phyloP scores from a whole-genome alignment of 2,888 invertebrate species.

The Ophioninae sp. region DNA sequence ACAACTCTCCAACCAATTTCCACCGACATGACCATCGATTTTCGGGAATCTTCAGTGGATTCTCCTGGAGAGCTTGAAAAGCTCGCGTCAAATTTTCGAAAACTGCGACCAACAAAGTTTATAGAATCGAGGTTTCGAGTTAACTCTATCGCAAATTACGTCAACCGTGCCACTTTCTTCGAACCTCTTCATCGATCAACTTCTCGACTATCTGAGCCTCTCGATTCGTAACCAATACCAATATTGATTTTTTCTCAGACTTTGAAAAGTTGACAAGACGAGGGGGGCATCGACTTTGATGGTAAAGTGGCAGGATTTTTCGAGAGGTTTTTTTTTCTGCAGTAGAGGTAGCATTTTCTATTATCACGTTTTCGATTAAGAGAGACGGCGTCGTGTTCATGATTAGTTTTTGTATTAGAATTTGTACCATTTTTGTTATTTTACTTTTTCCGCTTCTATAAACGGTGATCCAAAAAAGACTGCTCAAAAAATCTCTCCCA shows the following conservation, averaged over 20 bases:
- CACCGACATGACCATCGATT: neutral
- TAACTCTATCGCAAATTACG: neutral
- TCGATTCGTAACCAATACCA: neutral
- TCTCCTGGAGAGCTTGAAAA: neutral
- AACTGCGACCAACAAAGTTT: neutral
- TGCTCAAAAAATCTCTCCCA: neutral
- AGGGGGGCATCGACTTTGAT: neutral
- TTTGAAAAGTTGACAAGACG: neutral
- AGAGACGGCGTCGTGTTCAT: neutral
- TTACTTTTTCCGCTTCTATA: neutral
- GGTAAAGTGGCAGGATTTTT: neutral
- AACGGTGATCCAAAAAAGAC: neutral
- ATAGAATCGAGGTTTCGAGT: neutral
- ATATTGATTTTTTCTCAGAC: neutral
- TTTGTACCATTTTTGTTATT: neutral
- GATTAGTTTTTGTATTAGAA: neutral
- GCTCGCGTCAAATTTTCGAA: neutral
- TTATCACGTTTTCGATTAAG: neutral
- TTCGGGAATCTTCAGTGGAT: neutral
- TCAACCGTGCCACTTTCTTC: neutral
- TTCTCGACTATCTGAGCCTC: neutral
- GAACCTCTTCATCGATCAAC: slow-evolving; percentile 18
- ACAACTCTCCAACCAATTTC: neutral
- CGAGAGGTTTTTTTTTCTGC: neutral
- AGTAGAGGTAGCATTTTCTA: neutral